Percentiles rank a stretch among this genome's conserved stretches.
phyloP scores from a whole-genome alignment of 2,888 invertebrate species.

The Lamellibrachia columna region DNA sequence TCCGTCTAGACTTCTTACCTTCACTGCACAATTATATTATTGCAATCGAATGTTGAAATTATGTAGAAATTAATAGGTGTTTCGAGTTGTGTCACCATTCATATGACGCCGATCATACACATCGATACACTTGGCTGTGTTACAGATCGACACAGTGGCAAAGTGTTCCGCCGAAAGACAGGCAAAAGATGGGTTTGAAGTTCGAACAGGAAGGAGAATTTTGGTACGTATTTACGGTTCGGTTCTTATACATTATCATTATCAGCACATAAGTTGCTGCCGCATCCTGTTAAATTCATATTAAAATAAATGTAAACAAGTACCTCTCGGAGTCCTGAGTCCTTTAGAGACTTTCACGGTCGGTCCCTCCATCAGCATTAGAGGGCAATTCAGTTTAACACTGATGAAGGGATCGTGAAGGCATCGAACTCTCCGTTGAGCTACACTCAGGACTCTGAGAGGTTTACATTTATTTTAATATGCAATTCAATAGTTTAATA shows the following conservation, averaged over 20 bases:
- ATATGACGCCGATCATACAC: no score
- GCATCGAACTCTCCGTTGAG: no score
- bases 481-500: background rate
- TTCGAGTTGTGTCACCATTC: background rate
- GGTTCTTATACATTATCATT: background rate
- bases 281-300: no score
- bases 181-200: constrained; percentile 70
- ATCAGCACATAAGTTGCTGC: background rate
- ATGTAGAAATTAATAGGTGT: background rate
- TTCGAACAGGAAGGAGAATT: constrained; percentile 72
- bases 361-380: no score
- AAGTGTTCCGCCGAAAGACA: constrained; percentile 67
- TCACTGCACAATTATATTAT: background rate
- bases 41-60: background rate
- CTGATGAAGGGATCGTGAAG: no score
- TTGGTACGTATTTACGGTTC: constrained; percentile 62
- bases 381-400: no score
- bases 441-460: no score
- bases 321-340: no score
- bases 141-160: constrained; percentile 62
- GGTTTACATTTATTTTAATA: background rate
- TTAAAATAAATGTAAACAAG: no score
- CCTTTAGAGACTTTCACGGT: no score
- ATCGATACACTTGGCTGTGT: background rate
- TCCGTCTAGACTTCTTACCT: background rate